Conservation (phyloP, 2,888 invertebrate species). For the Cosmopolites sordidus region DNA sequence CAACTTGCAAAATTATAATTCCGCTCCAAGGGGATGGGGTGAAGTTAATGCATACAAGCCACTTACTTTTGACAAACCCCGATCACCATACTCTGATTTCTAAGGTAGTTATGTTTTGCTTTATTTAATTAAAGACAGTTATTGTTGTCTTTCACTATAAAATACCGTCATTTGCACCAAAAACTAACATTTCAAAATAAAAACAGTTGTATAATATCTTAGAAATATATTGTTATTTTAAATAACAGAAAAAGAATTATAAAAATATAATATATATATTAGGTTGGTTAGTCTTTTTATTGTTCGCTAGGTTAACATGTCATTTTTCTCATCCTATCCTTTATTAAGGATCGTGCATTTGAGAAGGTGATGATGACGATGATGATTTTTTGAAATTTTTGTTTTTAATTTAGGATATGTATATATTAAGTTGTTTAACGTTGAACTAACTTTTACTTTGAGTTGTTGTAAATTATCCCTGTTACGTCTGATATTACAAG, state of each 20-base stretch:
- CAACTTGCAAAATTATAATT: constrained; percentile 65
- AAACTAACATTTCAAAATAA: too few relatives aligned
- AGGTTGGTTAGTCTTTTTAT: too few relatives aligned
- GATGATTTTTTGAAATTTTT: neutral
- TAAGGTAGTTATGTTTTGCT: constrained; percentile 13
- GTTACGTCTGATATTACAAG: too few relatives aligned
- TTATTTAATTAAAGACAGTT: too few relatives aligned
- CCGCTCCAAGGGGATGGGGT: constrained; percentile 79
- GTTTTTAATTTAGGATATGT: constrained; percentile 3
- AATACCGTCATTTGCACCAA: too few relatives aligned
- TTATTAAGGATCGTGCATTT: constrained; percentile 14
- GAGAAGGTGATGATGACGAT: constrained; percentile 2
- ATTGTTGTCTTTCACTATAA: too few relatives aligned
- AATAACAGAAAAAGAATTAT: too few relatives aligned
- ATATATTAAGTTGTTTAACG: neutral
- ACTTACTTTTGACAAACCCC: constrained; percentile 60
- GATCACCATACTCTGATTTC: constrained; percentile 35
- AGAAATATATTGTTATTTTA: too few relatives aligned
- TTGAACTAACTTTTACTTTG: too few relatives aligned
- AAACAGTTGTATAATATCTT: too few relatives aligned
- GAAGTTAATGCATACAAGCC: constrained; percentile 68
- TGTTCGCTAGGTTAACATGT: neutral
- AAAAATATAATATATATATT: too few relatives aligned
- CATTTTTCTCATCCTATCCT: constrained; percentile 20
- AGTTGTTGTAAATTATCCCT: too few relatives aligned